phyloP scores from a whole-genome alignment of 92 coral and sea anemone genomes.

The Epizoanthus fatuus region DNA sequence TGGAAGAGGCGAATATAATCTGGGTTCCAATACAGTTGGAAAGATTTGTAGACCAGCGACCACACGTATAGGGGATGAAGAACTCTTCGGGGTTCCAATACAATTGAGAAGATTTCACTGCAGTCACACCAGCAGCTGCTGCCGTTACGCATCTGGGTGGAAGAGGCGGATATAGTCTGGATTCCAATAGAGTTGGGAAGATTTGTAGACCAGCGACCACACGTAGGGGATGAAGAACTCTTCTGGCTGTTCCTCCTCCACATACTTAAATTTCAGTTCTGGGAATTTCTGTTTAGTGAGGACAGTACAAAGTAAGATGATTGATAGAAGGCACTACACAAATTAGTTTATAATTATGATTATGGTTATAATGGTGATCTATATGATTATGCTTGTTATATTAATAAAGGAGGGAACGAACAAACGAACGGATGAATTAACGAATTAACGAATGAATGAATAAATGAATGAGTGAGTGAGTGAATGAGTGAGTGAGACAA shows the following conservation, averaged over 20 bases:
- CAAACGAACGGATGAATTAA: too few species aligned
- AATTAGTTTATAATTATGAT: neutral
- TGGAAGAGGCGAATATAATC: slow-evolving; percentile 94
- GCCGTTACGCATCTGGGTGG: slow-evolving; percentile 81
- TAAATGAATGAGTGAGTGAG: too few species aligned
- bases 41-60: slow-evolving; percentile 97
- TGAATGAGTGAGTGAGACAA: too few species aligned
- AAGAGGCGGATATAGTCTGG: slow-evolving; percentile 95
- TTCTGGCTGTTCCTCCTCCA: slow-evolving; percentile 99
- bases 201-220: slow-evolving; percentile 97
- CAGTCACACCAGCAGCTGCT: slow-evolving; percentile 1
- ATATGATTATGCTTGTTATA: too few species aligned
- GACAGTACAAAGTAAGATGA: neutral
- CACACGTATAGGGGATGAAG: slow-evolving; percentile 98
- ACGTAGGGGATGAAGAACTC: slow-evolving; percentile 99
- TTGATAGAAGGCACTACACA: neutral
- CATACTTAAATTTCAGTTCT: slow-evolving; percentile 96
- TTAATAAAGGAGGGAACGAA: too few species aligned
- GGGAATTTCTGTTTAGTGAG: slow-evolving; percentile 86
- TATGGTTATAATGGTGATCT: too few species aligned
- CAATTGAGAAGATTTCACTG: too few species aligned
- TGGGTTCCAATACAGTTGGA: slow-evolving; percentile 95
- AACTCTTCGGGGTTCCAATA: too few species aligned
- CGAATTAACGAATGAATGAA: too few species aligned
- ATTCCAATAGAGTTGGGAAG: slow-evolving; percentile 95